phyloP scores from a whole-genome alignment of 92 coral and sea anemone species.

The Parazoanthus swiftii region DNA sequence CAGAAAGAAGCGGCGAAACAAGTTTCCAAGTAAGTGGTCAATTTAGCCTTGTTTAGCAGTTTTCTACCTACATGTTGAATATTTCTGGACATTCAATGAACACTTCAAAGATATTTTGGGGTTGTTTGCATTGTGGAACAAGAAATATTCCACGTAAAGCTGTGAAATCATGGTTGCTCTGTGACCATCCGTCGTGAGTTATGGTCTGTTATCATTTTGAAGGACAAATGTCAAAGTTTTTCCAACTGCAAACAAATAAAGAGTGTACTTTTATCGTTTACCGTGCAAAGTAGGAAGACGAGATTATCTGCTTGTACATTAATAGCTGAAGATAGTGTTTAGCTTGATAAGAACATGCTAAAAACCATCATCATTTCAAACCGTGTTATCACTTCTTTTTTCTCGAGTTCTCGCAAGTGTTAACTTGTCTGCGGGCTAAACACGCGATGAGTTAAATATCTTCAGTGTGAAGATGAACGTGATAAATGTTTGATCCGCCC shows the following conservation, averaged over 20 bases:
- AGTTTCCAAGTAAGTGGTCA: slow-evolving; percentile 34
- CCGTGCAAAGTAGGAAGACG: neutral
- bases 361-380: neutral
- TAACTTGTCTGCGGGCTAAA: slow-evolving; percentile 36
- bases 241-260: neutral
- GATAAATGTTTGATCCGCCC: slow-evolving; percentile 33
- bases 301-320: neutral
- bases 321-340: neutral
- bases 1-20: slow-evolving; percentile 35
- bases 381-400: slow-evolving; percentile 2
- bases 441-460: slow-evolving; percentile 25
- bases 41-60: neutral
- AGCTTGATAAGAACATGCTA: neutral
- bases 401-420: neutral
- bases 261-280: neutral
- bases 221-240: neutral
- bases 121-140: neutral
- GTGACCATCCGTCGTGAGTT: neutral
- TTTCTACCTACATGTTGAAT: neutral
- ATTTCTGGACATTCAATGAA: neutral
- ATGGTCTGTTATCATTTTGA: neutral
- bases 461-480: neutral
- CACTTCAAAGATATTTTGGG: neutral
- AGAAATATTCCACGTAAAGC: neutral
- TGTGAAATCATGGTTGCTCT: neutral